Evolutionary conservation across 1,140 invertebrate genomes (phyloP), one percentile per base, ranked within the genome.

Genomic region (Drosophila pandora): DNA sequence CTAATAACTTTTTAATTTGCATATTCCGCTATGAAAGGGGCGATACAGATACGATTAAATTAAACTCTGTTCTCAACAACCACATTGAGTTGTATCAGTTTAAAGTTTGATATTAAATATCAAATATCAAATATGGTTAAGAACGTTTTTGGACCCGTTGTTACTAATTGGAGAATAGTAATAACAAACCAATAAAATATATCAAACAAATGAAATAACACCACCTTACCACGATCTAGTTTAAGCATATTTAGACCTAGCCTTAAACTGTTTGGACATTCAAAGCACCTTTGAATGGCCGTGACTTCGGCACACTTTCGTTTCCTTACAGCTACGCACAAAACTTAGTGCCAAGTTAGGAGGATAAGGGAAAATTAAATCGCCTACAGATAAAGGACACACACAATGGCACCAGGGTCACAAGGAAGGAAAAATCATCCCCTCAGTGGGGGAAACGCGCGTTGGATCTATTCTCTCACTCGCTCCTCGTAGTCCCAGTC

Each of bases 1-100:
- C 53, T 76, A 80, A 83, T 84, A 83, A 84, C 73, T 65, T 58
- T 81, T 87, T 77, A 71, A 78, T 82, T 85, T 82, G 82, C 69
- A 75, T 87, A 71, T 87, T 85, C 39, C 52, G 21, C 28, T 10
- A n/a, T 9, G 1, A 23, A n/a, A 39, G 32, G 25, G 32, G 3
- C 7, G 10, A 21, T 8, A 10, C 28, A 53, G 48, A 17, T 57
- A 43, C 22, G 39, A 54, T 75, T 74, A 65, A 75, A 75, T 75
- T 75, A 75, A 74, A 74, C 65, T 53, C 39, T 13, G 2, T 21
- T 28, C 28, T 12, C 28, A 2, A 45, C 32, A 54, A 9, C 23
- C 17, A 52, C 58, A 23, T 21, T 22, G 21, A 52, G 25, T 28
- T 28, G 25, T 28, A 28, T 28, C 25, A 6, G 6, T 28, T 28